These are phyloP conservation scores for Urophycis tenuis DNA, from an alignment of 2,797 vertebrate species.

Conservation along the genomic window DNA sequence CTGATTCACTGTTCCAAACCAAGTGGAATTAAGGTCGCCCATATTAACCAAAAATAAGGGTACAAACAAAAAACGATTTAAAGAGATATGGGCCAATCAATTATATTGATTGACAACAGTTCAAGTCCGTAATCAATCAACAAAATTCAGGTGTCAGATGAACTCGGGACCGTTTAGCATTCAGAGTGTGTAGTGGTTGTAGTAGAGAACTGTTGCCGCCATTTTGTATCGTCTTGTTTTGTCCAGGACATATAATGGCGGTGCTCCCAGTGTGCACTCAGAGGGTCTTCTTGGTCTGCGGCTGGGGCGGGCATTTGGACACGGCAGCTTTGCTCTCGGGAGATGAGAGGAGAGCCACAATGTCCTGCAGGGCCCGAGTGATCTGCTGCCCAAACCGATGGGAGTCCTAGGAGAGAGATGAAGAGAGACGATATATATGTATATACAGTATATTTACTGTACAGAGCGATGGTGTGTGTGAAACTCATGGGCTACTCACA, in stretches of 20 bases:
- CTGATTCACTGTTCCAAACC: background rate
- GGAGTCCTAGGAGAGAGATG: conserved; percentile 54
- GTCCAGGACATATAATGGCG: background rate
- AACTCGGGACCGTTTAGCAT: background rate
- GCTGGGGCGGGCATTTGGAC: conserved; percentile 17
- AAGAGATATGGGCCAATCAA: too few species aligned
- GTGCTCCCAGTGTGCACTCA: conserved; percentile 12
- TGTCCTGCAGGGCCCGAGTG: conserved; percentile 67
- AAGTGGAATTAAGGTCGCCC: background rate
- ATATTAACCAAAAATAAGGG: too few species aligned
- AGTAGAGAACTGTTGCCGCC: background rate
- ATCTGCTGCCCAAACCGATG: conserved; percentile 78
- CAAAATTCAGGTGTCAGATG: background rate
- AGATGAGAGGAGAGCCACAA: conserved; percentile 64
- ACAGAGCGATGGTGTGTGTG: too few species aligned
- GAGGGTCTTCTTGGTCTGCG: conserved; percentile 45
- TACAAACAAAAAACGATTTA: background rate
- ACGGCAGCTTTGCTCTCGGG: background rate
- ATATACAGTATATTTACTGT: too few species aligned
- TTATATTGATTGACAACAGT: too few species aligned
- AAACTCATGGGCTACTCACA: conserved; percentile 55
- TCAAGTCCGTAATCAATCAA: too few species aligned
- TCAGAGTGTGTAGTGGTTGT: background rate
- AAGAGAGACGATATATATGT: too few species aligned
- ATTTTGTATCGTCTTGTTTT: background rate